These are phyloP conservation scores for Atta colombica DNA, from an alignment of 1,140 invertebrate species.

Conservation along the genomic window DNA sequence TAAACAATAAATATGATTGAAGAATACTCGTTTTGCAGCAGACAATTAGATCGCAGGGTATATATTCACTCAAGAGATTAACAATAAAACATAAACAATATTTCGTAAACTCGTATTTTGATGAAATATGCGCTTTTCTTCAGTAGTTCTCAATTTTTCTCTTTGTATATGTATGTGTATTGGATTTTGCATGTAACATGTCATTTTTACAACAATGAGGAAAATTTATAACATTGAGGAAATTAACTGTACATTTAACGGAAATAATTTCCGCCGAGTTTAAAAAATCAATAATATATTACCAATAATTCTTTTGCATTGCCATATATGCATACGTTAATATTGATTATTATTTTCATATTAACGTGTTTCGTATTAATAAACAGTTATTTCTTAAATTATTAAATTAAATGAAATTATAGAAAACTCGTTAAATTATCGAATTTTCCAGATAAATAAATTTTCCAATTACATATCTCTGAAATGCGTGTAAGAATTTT, in stretches of 20 bases:
- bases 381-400: conserved; percentile 2
- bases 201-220: conserved; percentile 19
- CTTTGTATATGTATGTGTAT: conserved; percentile 1
- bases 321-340: neutral
- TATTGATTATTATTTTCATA: neutral
- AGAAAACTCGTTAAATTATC: neutral
- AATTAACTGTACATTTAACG: conserved; percentile 36
- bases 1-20: neutral
- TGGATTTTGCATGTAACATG: neutral
- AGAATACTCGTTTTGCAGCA: conserved; percentile 6
- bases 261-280: conserved; percentile 25
- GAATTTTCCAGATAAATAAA: neutral
- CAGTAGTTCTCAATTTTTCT: conserved; percentile 12
- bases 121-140: conserved; percentile 3
- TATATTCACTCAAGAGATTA: conserved; percentile 46
- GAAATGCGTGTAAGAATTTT: neutral
- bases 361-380: neutral
- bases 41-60: conserved; percentile 41
- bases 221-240: neutral
- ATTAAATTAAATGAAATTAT: neutral
- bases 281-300: conserved; percentile 11
- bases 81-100: conserved; percentile 32
- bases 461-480: neutral
- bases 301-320: neutral
- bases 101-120: conserved; percentile 43